Evolutionary conservation across 2,888 invertebrate genomes (phyloP), one percentile per base, ranked within the genome.

Genomic region (Mesorhabditis belari): DNA sequence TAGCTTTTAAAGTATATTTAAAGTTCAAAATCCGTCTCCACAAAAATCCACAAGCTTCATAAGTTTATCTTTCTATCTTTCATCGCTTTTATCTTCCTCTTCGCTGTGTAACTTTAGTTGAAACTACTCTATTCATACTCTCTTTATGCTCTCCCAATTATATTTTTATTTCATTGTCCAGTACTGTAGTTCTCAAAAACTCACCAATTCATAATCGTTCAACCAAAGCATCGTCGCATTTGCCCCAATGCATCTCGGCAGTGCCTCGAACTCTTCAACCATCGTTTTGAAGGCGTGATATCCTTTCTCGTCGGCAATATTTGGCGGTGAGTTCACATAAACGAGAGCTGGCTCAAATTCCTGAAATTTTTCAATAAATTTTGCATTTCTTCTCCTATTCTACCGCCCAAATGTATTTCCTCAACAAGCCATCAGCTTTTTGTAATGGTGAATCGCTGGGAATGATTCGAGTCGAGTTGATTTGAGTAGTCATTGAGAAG

Each of bases 181-280:
- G n/a, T n/a, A n/a, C n/a, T n/a, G n/a, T n/a, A n/a, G n/a, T n/a
- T n/a, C n/a, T n/a, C n/a, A 3, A 5, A 21, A 5, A n/a, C 55
- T 6, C 23, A 62, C 62, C 55, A 50, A 44, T 21, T 58, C 58
- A 24, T 67, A 67, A 49, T 65, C 61, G 44, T 60, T 56, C n/a
- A 67, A 60, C 65, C 65, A 67, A n/a, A 67, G 44, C 29, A 63
- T 55, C 4, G 67, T 67, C 19, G 63, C 56, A 9, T 57, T 56
- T 29, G 50, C 44, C 23, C 67, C 67, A 23, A 67, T 57, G 5
- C 64, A 60, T 12, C 65, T 25, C 12, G 63, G 58, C 27, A 63
- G 52, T 0, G 51, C 23, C 27, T 67, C 67, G 55, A 65, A 67
- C 51, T 62, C 63, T n/a, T 55, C 23, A 12, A 68, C 49, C 64